Percentiles rank a stretch among this genome's conserved stretches.
phyloP scores from a whole-genome alignment of 2,113 vertebrate genomes.

The Helogale parvula region DNA sequence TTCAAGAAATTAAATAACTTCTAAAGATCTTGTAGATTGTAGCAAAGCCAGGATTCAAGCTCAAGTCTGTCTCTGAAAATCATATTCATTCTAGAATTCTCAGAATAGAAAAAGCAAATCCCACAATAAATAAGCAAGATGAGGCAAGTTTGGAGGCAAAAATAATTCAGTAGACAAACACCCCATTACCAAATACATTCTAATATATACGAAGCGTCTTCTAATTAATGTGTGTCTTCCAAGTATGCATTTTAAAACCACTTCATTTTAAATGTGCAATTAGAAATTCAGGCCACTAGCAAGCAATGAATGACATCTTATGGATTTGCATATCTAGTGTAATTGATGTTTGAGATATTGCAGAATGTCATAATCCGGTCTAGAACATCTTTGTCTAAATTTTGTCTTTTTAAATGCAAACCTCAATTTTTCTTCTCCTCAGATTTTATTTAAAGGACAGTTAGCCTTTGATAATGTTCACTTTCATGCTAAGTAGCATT shows the following conservation, averaged over 20 bases:
- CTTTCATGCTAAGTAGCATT: neutral
- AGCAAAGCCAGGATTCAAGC: neutral
- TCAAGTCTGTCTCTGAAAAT: slow-evolving; percentile 28
- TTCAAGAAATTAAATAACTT: slow-evolving; percentile 28
- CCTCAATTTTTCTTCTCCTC: slow-evolving; percentile 31
- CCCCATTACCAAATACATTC: neutral
- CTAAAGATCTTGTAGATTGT: neutral
- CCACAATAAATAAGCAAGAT: neutral
- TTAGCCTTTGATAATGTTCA: neutral
- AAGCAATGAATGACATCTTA: slow-evolving; percentile 26
- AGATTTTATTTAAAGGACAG: neutral
- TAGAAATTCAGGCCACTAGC: slow-evolving; percentile 1
- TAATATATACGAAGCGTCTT: slow-evolving; percentile 22
- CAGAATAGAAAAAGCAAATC: neutral
- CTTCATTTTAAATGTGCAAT: slow-evolving; percentile 26
- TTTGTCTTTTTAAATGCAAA: neutral
- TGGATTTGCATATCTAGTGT: neutral
- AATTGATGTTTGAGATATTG: neutral
- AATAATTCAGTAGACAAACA: neutral
- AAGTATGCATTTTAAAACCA: neutral
- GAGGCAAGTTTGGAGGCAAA: neutral
- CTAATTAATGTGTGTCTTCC: neutral
- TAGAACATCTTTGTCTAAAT: neutral
- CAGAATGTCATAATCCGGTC: slow-evolving; percentile 27
- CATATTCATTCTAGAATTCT: slow-evolving; percentile 33